Conservation (phyloP, 2,888 invertebrate genomes). For the Aleiodes alternator region DNA sequence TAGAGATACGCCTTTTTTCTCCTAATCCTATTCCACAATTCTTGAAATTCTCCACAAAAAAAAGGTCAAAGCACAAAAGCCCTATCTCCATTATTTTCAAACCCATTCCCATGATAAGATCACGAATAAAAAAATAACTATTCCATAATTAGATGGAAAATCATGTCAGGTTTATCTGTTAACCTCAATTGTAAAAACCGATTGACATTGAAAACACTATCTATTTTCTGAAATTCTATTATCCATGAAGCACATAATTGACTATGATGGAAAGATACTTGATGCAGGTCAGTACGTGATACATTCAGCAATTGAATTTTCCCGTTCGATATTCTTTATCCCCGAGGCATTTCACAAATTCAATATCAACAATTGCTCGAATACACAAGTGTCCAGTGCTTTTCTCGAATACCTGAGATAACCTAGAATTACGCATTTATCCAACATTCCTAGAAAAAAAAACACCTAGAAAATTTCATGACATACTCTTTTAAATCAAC, state of each 20-base stretch:
- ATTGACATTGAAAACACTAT: slow-evolving; percentile 3
- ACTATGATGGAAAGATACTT: slow-evolving; percentile 21
- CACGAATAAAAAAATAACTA: no score
- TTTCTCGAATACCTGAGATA: slow-evolving; percentile 51
- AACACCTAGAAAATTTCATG: no score
- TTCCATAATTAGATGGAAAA: background rate
- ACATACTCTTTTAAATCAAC: background rate
- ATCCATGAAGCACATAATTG: slow-evolving; percentile 10
- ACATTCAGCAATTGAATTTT: slow-evolving; percentile 2
- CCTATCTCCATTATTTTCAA: no score
- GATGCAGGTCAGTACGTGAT: slow-evolving; percentile 28
- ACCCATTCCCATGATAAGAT: no score
- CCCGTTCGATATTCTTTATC: background rate
- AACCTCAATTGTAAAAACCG: background rate
- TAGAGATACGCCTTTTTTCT: no score
- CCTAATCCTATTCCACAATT: no score
- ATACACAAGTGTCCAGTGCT: background rate
- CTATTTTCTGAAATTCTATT: slow-evolving; percentile 9
- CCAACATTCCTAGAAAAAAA: no score
- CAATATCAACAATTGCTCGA: slow-evolving; percentile 4
- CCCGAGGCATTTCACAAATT: background rate
- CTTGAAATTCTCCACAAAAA: no score
- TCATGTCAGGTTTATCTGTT: background rate
- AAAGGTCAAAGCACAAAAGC: no score
- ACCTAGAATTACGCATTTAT: slow-evolving; percentile 53